Conservation (phyloP, 2,113 vertebrate species). For the Corynorhinus townsendii region DNA sequence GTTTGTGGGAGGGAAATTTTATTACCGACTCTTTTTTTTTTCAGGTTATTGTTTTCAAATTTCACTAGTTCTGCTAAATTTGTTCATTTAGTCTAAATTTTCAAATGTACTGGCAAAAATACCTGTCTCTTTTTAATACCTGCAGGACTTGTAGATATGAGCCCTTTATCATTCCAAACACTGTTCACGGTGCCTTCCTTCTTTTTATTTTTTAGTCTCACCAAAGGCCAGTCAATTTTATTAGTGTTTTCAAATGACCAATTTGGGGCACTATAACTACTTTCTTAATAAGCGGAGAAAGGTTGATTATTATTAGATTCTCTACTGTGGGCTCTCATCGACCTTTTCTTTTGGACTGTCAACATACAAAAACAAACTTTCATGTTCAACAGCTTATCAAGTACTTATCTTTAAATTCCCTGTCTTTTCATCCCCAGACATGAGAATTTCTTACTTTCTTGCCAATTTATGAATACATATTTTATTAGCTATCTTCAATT, state of each 20-base stretch:
- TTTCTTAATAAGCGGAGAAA: not conserved
- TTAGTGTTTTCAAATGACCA: not conserved
- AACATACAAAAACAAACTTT: not conserved
- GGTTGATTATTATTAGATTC: not conserved
- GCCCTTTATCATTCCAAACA: not conserved
- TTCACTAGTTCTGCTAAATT: slow-evolving; percentile 19
- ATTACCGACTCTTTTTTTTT: slow-evolving; percentile 1
- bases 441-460: not conserved
- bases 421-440: not conserved
- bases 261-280: not conserved
- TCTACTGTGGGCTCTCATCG: not conserved
- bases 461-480: not conserved
- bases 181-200: not conserved
- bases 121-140: not conserved
- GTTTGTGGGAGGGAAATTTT: not conserved
- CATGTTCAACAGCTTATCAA: not conserved
- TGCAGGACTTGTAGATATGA: not conserved
- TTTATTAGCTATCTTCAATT: slow-evolving; percentile 11
- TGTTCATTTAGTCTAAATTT: slow-evolving; percentile 33
- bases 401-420: not conserved
- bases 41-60: slow-evolving; percentile 15
- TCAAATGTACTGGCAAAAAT: not conserved
- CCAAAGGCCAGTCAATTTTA: not conserved
- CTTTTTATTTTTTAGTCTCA: not conserved
- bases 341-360: not conserved